A percentile compares a stretch with the other conserved stretches of the same genome.
Conservation (phyloP, 2,113 vertebrate genomes). For the Tor tambroides region DNA sequence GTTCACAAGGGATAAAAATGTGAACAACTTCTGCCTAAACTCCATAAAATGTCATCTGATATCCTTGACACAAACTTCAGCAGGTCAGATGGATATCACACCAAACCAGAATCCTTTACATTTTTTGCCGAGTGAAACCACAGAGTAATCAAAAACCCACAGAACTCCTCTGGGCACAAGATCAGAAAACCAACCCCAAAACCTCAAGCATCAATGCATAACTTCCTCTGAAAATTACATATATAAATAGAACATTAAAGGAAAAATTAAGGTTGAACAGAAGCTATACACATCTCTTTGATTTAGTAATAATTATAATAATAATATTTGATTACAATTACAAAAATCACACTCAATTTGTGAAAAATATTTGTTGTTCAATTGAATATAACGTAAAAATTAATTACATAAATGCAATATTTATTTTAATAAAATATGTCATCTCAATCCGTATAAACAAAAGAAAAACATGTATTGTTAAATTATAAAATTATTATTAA, state of each 20-base stretch:
- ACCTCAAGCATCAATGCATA: background rate
- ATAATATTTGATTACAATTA: too few relatives aligned
- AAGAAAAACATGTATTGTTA: background rate
- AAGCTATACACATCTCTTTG: background rate
- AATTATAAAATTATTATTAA: background rate
- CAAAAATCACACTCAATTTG: too few relatives aligned
- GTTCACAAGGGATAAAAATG: background rate
- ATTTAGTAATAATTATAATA: too few relatives aligned
- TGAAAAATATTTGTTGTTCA: background rate
- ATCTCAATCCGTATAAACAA: background rate
- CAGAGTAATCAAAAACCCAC: background rate
- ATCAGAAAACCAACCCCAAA: constrained; percentile 15
- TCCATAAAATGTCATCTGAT: constrained; percentile 40
- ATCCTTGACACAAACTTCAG: constrained; percentile 11
- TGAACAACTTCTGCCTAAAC: constrained; percentile 19
- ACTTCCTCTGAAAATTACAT: background rate
- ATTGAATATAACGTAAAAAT: background rate
- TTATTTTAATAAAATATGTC: background rate
- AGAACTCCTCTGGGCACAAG: background rate
- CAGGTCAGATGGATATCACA: background rate
- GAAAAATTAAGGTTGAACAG: background rate
- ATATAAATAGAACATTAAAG: background rate
- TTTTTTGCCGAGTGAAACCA: background rate
- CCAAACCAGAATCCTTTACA: background rate
- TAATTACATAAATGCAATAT: too few relatives aligned